These are phyloP conservation scores for Harpalus rubripes DNA, from an alignment of 2,888 invertebrate genomes.

Conservation along the genomic window DNA sequence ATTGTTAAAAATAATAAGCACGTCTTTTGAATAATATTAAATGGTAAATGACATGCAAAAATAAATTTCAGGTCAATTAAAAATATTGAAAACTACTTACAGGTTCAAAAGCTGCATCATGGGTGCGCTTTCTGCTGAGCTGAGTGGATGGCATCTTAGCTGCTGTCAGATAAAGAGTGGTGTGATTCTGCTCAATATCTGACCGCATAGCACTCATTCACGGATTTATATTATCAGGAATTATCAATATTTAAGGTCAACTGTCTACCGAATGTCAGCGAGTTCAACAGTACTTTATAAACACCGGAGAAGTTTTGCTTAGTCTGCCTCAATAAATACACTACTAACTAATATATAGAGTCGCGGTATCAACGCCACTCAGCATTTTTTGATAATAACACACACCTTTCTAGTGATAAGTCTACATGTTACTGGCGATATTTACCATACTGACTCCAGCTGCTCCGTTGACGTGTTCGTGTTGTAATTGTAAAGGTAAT, in stretches of 20 bases:
- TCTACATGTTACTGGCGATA: slow-evolving; percentile 12
- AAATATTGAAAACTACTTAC: slow-evolving; percentile 57
- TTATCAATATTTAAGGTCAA: slow-evolving; percentile 62
- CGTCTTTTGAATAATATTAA: neutral
- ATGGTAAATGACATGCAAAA: neutral
- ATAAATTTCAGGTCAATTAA: neutral
- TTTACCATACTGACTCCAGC: slow-evolving; percentile 57
- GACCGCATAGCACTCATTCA: slow-evolving; percentile 59
- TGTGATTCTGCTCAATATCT: slow-evolving; percentile 61
- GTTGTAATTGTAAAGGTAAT: slow-evolving; percentile 15
- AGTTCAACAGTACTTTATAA: slow-evolving; percentile 47
- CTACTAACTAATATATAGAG: slow-evolving; percentile 3
- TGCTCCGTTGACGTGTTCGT: slow-evolving; percentile 31
- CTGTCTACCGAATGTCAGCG: slow-evolving; percentile 44
- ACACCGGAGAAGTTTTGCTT: slow-evolving; percentile 45
- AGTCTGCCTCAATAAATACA: neutral
- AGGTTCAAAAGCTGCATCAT: slow-evolving; percentile 53
- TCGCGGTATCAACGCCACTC: slow-evolving; percentile 17
- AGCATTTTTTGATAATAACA: slow-evolving; percentile 48
- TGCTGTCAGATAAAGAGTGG: slow-evolving; percentile 66
- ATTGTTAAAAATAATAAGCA: too few species aligned
- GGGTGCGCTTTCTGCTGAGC: slow-evolving; percentile 55
- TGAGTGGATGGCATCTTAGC: slow-evolving; percentile 60
- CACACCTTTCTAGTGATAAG: slow-evolving; percentile 25
- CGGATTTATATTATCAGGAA: slow-evolving; percentile 58